These are phyloP conservation scores for Oreohelix idahoensis DNA, from an alignment of 1,140 invertebrate species.

Conservation along the genomic window DNA sequence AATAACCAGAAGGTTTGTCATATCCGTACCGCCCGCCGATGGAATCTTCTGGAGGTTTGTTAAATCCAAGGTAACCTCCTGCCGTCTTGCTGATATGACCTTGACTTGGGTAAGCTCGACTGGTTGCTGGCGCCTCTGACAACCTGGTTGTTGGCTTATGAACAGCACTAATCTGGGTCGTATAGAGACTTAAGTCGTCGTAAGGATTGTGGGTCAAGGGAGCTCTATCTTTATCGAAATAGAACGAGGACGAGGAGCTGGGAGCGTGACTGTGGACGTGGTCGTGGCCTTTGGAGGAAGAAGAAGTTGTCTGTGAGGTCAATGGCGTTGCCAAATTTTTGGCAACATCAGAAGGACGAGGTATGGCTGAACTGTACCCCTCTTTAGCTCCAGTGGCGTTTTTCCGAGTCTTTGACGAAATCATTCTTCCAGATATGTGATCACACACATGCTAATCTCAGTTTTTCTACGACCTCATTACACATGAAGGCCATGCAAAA, in stretches of 20 bases:
- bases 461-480: too few species aligned
- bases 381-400: neutral
- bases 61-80: conserved; percentile 10
- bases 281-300: neutral
- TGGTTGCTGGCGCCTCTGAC: neutral
- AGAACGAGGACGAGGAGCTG: neutral
- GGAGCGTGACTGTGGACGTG: neutral
- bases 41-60: neutral
- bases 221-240: neutral
- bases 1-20: conserved; percentile 1
- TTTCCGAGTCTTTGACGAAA: conserved; percentile 20
- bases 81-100: neutral
- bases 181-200: conserved; percentile 30
- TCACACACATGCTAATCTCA: neutral
- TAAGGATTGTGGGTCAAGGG: conserved; percentile 20
- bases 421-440: neutral
- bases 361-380: neutral
- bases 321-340: conserved; percentile 17
- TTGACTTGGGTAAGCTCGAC: neutral
- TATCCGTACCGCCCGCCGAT: neutral
- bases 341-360: conserved; percentile 18
- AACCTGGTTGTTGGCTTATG: neutral
- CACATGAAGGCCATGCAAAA: too few species aligned
- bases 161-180: conserved; percentile 23
- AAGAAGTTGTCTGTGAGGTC: neutral